Evolutionary conservation across 2,888 invertebrate genomes (phyloP).

Genomic region (Thelaira solivaga): DNA sequence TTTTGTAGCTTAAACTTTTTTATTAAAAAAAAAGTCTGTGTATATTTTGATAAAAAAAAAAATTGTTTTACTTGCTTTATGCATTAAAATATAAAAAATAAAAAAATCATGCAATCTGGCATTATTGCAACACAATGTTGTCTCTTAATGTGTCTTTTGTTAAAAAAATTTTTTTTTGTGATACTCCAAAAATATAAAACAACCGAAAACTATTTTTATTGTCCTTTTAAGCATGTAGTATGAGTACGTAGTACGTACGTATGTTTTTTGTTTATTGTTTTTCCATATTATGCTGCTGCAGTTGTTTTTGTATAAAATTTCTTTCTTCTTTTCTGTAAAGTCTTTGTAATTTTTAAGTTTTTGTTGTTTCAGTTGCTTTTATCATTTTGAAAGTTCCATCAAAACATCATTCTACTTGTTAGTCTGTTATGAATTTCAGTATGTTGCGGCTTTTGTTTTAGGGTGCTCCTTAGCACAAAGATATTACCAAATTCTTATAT

Average conservation of each 20-base stretch:
- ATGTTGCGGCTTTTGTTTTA: slow-evolving; percentile 22
- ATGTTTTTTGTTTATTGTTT: background rate
- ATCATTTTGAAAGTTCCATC: slow-evolving; percentile 59
- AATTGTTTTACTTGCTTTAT: slow-evolving; percentile 27
- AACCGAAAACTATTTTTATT: slow-evolving; percentile 46
- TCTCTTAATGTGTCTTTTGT: slow-evolving; percentile 38
- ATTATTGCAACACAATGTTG: slow-evolving; percentile 35
- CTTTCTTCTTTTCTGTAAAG: slow-evolving; percentile 6
- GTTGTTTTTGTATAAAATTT: slow-evolving; percentile 19
- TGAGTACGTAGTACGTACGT: no score
- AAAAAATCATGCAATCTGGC: slow-evolving; percentile 24
- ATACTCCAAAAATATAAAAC: slow-evolving; percentile 16
- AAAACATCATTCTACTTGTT: slow-evolving; percentile 51
- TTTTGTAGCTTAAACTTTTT: slow-evolving; percentile 26
- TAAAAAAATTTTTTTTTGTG: slow-evolving; percentile 5
- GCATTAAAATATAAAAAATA: slow-evolving; percentile 6
- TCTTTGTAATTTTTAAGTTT: slow-evolving; percentile 44
- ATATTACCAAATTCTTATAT: background rate
- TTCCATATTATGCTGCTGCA: background rate
- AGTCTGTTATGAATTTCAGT: slow-evolving; percentile 24
- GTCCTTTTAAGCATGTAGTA: slow-evolving; percentile 38
- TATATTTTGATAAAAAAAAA: background rate
- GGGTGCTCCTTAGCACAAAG: slow-evolving; percentile 1
- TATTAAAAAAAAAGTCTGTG: slow-evolving; percentile 6
- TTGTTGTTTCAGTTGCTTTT: slow-evolving; percentile 39